A percentile compares a stretch with the other conserved stretches of the same genome.
Conservation (phyloP, 2,888 invertebrate genomes). For the Mylabris sibirica region DNA sequence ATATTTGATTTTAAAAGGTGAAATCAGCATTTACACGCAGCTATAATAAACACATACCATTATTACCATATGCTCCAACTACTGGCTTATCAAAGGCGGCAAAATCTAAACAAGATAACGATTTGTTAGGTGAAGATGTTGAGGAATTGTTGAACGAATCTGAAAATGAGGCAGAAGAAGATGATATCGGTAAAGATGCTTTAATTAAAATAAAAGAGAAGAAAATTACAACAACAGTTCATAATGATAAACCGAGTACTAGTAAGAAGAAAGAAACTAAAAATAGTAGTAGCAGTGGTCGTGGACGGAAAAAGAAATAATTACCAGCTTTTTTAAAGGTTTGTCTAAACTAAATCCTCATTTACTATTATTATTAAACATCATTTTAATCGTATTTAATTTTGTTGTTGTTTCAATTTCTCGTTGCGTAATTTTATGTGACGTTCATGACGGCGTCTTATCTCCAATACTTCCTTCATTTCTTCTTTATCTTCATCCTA, state of each 20-base stretch:
- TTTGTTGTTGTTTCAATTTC: constrained; percentile 27
- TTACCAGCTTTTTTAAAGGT: background rate
- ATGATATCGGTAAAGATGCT: constrained; percentile 74
- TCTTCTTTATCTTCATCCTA: constrained; percentile 93
- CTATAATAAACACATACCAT: constrained; percentile 84
- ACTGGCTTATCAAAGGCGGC: constrained; percentile 71
- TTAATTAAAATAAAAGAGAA: constrained; percentile 74
- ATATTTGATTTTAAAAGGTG: constrained; percentile 64
- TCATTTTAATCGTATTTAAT: background rate
- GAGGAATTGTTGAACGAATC: constrained; percentile 59
- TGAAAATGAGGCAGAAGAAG: constrained; percentile 59
- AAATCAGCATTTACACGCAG: constrained; percentile 93
- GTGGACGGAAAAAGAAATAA: constrained; percentile 1
- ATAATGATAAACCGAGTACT: constrained; percentile 17
- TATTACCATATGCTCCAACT: constrained; percentile 79
- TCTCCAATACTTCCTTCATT: constrained; percentile 91
- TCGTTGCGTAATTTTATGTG: constrained; percentile 74
- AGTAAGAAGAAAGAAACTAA: constrained; percentile 17
- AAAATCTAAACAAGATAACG: constrained; percentile 56
- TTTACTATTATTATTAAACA: too few species aligned
- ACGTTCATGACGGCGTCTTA: constrained; percentile 85
- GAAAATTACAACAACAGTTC: constrained; percentile 1
- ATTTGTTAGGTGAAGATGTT: constrained; percentile 50
- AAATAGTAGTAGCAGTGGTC: background rate
- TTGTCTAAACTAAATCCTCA: background rate